These are phyloP conservation scores for Phymanthus crucifer DNA, from an alignment of 92 coral and sea anemone species.

Conservation along the genomic window DNA sequence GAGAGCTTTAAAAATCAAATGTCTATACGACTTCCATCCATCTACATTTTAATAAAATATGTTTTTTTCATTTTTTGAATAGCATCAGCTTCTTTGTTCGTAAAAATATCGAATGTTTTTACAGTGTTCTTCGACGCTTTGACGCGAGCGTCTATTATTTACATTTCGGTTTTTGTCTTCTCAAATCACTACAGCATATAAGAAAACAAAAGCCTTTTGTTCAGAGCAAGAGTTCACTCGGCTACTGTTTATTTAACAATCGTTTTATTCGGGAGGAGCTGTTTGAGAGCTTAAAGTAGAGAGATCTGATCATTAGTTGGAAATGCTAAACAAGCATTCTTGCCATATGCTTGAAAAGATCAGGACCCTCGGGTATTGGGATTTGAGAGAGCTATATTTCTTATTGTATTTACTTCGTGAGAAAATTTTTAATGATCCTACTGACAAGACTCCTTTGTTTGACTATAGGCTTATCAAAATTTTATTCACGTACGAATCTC, in stretches of 20 bases:
- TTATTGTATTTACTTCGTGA: not conserved
- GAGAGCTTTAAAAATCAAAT: no score
- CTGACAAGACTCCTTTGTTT: not conserved
- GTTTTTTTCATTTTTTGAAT: not conserved
- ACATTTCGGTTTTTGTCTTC: not conserved
- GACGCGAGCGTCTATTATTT: not conserved
- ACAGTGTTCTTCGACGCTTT: not conserved
- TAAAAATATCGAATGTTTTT: not conserved
- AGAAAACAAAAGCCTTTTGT: constrained; percentile 6
- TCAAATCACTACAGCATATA: not conserved
- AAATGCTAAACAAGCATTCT: not conserved
- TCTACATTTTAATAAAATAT: not conserved
- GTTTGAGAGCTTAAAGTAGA: not conserved
- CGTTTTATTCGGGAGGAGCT: not conserved
- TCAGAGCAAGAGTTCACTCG: not conserved
- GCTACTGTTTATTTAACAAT: not conserved
- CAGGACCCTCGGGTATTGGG: not conserved
- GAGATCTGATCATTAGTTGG: not conserved
- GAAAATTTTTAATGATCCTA: no score
- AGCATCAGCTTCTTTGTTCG: not conserved
- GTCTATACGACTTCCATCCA: no score
- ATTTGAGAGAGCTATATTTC: not conserved
- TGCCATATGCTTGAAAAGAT: not conserved
- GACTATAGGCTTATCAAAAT: not conserved
- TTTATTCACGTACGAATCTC: not conserved